Conservation (phyloP, 2,797 vertebrate species). For the Poecile montanus region DNA sequence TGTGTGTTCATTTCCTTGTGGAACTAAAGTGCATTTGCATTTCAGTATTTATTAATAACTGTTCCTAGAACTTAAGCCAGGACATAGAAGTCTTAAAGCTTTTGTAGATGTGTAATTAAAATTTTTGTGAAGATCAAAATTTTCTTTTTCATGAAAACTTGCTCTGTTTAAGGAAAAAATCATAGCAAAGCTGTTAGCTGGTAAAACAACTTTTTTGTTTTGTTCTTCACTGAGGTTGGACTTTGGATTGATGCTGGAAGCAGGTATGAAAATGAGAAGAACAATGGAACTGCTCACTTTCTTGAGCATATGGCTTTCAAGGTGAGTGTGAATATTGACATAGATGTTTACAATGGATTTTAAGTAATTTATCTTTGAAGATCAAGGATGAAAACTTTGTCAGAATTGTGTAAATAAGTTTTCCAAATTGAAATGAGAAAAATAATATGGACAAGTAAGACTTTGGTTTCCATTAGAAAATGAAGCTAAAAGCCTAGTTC, state of each 20-base stretch:
- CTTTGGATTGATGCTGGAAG: slow-evolving; percentile 99
- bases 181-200: not conserved
- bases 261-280: slow-evolving; percentile 94
- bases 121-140: not conserved
- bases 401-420: not conserved
- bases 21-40: not conserved
- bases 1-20: not conserved
- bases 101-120: not conserved
- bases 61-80: not conserved
- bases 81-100: not conserved
- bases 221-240: slow-evolving; percentile 83
- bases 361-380: not conserved
- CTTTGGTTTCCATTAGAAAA: not conserved
- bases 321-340: slow-evolving; percentile 71
- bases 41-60: not conserved
- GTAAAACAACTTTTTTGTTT: not conserved
- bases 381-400: not conserved
- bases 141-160: not conserved
- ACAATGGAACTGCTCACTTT: slow-evolving; percentile 98
- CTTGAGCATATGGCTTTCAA: slow-evolving; percentile 99
- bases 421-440: not conserved
- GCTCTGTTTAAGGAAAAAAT: not conserved
- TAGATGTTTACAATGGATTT: not conserved
- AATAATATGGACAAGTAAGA: not conserved
- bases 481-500: not conserved